phyloP scores from a whole-genome alignment of 2,113 vertebrate genomes.

The Clarias gariepinus region DNA sequence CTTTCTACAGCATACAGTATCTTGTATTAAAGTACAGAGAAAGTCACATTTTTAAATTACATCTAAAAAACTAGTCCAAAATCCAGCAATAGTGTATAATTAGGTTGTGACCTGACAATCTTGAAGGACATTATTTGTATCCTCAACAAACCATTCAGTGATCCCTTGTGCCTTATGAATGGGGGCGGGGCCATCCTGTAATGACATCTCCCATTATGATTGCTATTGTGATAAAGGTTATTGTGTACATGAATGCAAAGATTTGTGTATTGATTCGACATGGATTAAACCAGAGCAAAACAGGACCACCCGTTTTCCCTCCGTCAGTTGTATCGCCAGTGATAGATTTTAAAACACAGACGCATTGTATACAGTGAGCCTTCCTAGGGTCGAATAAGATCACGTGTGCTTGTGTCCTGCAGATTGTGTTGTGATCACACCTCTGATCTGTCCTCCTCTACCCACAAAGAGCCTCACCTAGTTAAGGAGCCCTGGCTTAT shows the following conservation, averaged over 20 bases:
- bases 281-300: neutral
- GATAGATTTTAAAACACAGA: neutral
- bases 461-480: slow-evolving; percentile 58
- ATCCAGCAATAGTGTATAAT: neutral
- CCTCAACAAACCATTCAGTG: neutral
- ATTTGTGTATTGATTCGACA: neutral
- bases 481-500: slow-evolving; percentile 63
- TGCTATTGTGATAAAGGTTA: neutral
- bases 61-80: neutral
- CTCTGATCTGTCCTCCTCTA: slow-evolving; percentile 25
- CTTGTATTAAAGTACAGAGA: neutral
- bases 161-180: neutral
- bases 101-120: neutral
- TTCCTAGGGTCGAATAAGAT: neutral
- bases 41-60: neutral
- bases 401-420: neutral
- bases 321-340: neutral
- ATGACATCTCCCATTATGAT: neutral
- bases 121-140: neutral
- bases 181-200: too few species aligned
- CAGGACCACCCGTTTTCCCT: neutral
- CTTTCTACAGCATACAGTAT: neutral
- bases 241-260: neutral
- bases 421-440: slow-evolving; percentile 27
- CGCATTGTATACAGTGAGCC: neutral